phyloP scores from a whole-genome alignment of 2,113 vertebrate species.

The Chaetodon trifascialis region DNA sequence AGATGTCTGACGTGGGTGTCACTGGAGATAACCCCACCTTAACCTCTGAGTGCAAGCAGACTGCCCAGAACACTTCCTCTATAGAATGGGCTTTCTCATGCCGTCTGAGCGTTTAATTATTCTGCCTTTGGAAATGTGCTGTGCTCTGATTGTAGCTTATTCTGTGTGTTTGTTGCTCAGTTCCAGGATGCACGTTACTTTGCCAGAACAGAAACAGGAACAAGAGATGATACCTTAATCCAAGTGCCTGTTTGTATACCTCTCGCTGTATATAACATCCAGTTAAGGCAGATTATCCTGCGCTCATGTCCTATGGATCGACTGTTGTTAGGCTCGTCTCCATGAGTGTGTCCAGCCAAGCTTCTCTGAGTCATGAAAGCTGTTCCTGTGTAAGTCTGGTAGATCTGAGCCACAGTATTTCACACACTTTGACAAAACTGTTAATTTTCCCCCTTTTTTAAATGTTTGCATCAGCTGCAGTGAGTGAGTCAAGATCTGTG shows the following conservation, averaged over 20 bases:
- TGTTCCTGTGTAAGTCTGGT: slow-evolving; percentile 4
- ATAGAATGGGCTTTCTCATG: slow-evolving; percentile 2
- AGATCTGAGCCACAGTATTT: slow-evolving; percentile 21
- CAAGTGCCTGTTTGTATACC: slow-evolving; percentile 35
- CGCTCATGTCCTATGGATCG: neutral
- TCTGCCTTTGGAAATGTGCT: neutral
- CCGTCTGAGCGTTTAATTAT: no score
- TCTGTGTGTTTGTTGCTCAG: neutral
- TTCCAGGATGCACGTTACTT: neutral
- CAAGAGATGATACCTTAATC: slow-evolving; percentile 19
- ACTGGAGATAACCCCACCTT: slow-evolving; percentile 64
- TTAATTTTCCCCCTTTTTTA: neutral
- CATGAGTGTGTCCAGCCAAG: slow-evolving; percentile 6
- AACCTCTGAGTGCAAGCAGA: slow-evolving; percentile 33
- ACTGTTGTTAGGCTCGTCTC: slow-evolving; percentile 11
- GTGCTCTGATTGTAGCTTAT: slow-evolving; percentile 11
- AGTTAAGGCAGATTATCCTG: slow-evolving; percentile 21
- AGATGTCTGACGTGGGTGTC: slow-evolving; percentile 24
- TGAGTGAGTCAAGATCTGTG: neutral
- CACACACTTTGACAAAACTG: neutral
- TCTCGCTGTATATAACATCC: slow-evolving; percentile 13
- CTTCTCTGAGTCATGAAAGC: slow-evolving; percentile 33
- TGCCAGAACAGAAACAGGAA: slow-evolving; percentile 14
- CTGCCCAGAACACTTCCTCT: slow-evolving; percentile 14
- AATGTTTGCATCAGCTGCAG: neutral